Conservation (phyloP, 2,888 invertebrate species). For the Anodontia alba region DNA sequence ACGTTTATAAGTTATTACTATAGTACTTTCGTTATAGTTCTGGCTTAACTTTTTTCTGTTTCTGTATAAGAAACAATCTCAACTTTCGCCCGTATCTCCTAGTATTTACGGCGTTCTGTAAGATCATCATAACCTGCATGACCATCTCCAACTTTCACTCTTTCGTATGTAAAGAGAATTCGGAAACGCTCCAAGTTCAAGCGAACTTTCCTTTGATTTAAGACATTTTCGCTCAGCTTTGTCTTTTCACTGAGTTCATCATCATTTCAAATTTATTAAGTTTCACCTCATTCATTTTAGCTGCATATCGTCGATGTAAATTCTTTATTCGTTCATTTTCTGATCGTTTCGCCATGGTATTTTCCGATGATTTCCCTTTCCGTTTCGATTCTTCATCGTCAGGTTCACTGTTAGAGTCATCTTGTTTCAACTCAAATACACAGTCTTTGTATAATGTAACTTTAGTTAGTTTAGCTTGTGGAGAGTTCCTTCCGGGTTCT, state of each 20-base stretch:
- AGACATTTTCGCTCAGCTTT: not conserved
- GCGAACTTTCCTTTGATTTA: no score
- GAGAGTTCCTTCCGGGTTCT: slow-evolving; percentile 49
- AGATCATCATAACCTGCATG: no score
- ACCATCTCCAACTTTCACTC: no score
- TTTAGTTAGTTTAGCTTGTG: slow-evolving; percentile 43
- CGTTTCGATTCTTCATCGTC: slow-evolving; percentile 42
- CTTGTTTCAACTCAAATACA: not conserved
- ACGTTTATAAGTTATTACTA: no score
- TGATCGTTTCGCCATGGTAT: slow-evolving; percentile 37
- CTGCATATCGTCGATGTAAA: slow-evolving; percentile 44
- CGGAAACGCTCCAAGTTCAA: no score
- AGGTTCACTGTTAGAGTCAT: slow-evolving; percentile 24
- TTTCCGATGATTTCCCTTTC: slow-evolving; percentile 15
- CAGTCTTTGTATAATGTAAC: slow-evolving; percentile 12
- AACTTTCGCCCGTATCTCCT: no score
- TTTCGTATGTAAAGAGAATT: no score
- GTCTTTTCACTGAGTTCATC: not conserved
- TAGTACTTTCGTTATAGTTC: no score
- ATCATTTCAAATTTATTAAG: not conserved
- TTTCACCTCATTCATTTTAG: not conserved
- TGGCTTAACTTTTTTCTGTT: no score
- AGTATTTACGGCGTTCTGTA: no score
- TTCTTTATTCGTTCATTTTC: slow-evolving; percentile 47
- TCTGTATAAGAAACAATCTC: no score